A percentile compares a stretch with the other conserved stretches of the same genome.
Evolutionary conservation across 1,140 invertebrate genomes (phyloP).

Genomic region (Papilio polyxenes): DNA sequence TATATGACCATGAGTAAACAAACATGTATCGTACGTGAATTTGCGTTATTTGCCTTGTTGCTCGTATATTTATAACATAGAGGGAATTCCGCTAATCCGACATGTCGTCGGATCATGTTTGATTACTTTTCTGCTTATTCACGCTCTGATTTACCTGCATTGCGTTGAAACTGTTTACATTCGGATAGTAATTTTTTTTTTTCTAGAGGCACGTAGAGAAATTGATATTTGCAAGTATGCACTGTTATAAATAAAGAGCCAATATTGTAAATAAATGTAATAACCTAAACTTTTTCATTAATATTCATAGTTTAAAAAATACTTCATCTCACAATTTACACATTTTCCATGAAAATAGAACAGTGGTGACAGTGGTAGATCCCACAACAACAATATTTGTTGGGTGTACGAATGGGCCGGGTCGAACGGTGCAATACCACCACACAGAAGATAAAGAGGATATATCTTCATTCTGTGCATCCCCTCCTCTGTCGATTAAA

Average conservation of each 20-base stretch:
- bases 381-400: too few relatives aligned
- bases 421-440: too few relatives aligned
- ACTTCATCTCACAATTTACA: too few relatives aligned
- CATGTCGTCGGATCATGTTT: background rate
- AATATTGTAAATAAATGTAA: background rate
- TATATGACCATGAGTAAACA: background rate
- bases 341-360: too few relatives aligned
- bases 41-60: constrained; percentile 10
- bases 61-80: background rate
- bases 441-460: too few relatives aligned
- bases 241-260: background rate
- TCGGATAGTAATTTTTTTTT: background rate
- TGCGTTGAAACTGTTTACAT: constrained; percentile 6
- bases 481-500: too few relatives aligned
- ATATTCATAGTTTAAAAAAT: too few relatives aligned
- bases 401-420: too few relatives aligned
- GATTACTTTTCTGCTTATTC: constrained; percentile 13
- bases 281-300: too few relatives aligned
- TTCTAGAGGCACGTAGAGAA: background rate
- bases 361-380: too few relatives aligned
- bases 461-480: too few relatives aligned
- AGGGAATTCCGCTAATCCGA: constrained; percentile 11
- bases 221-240: background rate
- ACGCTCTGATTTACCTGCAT: background rate
- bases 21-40: background rate